phyloP scores from a whole-genome alignment of 2,797 vertebrate genomes.

The Anguilla pacifica region DNA sequence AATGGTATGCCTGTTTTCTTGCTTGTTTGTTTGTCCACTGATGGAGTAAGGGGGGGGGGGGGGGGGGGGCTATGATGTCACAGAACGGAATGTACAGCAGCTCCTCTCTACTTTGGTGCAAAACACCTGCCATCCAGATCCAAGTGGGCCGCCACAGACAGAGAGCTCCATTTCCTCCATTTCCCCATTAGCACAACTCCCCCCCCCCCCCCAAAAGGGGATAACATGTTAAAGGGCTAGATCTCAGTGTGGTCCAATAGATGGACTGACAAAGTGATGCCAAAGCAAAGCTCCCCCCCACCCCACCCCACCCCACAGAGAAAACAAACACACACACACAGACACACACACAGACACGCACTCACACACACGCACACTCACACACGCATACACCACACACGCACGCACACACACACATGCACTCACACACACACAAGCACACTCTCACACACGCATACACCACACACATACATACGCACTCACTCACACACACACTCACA shows the following conservation, averaged over 20 bases:
- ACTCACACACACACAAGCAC: background rate
- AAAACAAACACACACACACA: no score
- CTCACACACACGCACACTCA: no score
- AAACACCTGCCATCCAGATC: conserved; percentile 17
- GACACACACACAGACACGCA: no score
- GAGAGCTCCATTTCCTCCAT: background rate
- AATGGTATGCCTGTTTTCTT: background rate
- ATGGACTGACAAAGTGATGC: conserved; percentile 10
- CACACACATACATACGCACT: no score
- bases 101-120: background rate
- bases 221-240: background rate
- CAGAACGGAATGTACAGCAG: background rate
- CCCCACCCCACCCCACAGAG: no score
- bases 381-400: no score
- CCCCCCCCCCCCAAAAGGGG: background rate
- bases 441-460: no score
- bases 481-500: background rate
- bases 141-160: background rate
- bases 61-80: background rate
- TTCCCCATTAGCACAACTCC: no score
- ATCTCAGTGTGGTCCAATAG: background rate
- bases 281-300: background rate
- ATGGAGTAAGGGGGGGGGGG: background rate
- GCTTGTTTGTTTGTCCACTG: conserved; percentile 11
- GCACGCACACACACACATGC: no score